These are phyloP conservation scores for Colostygia pectinataria DNA, from an alignment of 2,888 invertebrate species.

Conservation along the genomic window DNA sequence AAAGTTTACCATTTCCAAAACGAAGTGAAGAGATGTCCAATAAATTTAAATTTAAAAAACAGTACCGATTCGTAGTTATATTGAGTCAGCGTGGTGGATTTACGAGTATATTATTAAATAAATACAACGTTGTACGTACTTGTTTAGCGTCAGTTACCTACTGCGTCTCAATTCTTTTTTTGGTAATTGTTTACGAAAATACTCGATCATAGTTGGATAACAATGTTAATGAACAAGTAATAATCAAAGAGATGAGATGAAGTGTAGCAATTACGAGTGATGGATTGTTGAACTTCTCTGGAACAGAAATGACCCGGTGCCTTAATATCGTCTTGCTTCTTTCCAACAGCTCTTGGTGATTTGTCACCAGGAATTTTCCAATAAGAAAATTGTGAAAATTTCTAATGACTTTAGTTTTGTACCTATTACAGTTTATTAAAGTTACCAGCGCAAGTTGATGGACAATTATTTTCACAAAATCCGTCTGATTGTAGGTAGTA, in stretches of 20 bases:
- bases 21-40: no score
- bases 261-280: conserved; percentile 72
- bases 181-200: conserved; percentile 22
- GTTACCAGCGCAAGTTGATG: conserved; percentile 8
- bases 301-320: conserved; percentile 62
- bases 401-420: conserved; percentile 26
- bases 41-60: no score
- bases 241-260: conserved; percentile 66
- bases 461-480: no score
- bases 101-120: no score
- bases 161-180: not conserved
- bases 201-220: conserved; percentile 34
- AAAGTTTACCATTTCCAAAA: no score
- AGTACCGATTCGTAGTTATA: not conserved
- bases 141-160: no score
- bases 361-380: conserved; percentile 53
- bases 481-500: no score
- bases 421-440: conserved; percentile 28
- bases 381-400: conserved; percentile 27
- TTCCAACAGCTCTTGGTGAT: conserved; percentile 56
- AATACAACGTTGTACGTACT: no score
- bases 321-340: conserved; percentile 70
- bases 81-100: no score
- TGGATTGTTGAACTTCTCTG: conserved; percentile 68
- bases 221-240: conserved; percentile 43